Evolutionary conservation across 1,140 invertebrate species (phyloP).

Genomic region (Trichonephila clavipes): DNA sequence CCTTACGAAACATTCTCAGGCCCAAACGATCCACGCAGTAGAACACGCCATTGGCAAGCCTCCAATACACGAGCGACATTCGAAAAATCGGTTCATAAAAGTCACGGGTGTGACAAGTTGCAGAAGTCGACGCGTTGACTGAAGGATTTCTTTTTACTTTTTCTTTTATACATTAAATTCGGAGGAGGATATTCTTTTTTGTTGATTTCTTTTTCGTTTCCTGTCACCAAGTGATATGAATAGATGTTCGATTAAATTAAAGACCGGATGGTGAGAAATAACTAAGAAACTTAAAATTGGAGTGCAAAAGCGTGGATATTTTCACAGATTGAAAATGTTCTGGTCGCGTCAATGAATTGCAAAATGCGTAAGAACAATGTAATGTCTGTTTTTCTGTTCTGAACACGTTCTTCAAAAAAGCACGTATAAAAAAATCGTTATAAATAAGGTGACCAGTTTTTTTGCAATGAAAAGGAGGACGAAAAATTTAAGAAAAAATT

Average conservation of each 20-base stretch:
- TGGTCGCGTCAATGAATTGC: too few species aligned
- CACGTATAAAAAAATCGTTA: too few species aligned
- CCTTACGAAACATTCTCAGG: neutral
- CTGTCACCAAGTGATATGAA: neutral
- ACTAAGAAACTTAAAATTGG: too few species aligned
- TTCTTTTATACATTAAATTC: neutral
- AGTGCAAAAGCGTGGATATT: too few species aligned
- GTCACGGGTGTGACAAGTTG: slow-evolving; percentile 26
- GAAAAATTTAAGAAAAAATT: too few species aligned
- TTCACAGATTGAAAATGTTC: too few species aligned
- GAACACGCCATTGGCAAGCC: slow-evolving; percentile 12
- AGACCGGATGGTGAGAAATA: too few species aligned
- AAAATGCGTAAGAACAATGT: too few species aligned
- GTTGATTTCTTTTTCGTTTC: neutral
- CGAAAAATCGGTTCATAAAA: neutral
- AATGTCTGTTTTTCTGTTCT: too few species aligned
- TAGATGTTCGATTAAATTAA: neutral
- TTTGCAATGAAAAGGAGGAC: too few species aligned
- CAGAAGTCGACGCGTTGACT: neutral
- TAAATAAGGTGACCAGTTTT: too few species aligned
- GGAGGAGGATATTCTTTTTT: neutral
- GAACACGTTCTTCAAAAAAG: too few species aligned
- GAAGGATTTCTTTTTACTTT: neutral
- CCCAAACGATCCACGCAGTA: neutral
- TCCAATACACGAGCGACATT: slow-evolving; percentile 37